Conservation (phyloP, 64 coral and sea anemone genomes). For the Acropora yongei region DNA sequence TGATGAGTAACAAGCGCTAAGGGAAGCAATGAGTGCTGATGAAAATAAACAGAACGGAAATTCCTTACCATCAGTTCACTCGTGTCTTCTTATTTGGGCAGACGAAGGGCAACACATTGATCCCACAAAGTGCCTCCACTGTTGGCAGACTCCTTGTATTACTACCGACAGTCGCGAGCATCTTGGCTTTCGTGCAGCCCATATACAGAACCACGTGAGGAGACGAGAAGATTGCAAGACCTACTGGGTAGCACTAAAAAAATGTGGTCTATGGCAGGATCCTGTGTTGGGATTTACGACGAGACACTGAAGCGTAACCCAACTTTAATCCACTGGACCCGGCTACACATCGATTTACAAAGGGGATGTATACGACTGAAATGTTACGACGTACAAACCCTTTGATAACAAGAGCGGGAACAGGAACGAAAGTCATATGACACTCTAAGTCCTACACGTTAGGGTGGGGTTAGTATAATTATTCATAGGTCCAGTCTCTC, state of each 20-base stretch:
- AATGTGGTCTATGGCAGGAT: background rate
- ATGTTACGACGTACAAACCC: too few relatives aligned
- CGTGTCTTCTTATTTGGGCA: background rate
- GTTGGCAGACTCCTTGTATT: background rate
- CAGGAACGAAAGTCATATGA: too few relatives aligned
- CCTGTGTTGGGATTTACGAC: background rate
- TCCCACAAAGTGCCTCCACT: background rate
- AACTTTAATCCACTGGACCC: background rate
- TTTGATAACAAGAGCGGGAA: too few relatives aligned
- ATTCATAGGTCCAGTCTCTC: too few relatives aligned
- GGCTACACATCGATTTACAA: constrained; percentile 1
- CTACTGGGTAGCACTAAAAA: background rate
- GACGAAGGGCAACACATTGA: background rate
- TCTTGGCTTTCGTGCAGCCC: background rate
- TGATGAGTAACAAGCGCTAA: too few relatives aligned
- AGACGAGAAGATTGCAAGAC: background rate
- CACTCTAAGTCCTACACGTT: too few relatives aligned
- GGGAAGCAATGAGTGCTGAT: too few relatives aligned
- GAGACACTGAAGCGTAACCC: background rate
- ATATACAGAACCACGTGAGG: background rate
- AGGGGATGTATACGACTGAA: too few relatives aligned
- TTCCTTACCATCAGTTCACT: too few relatives aligned
- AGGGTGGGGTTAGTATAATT: too few relatives aligned
- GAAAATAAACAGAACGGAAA: too few relatives aligned
- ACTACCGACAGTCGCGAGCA: background rate